Evolutionary conservation across 2,113 vertebrate species (phyloP), one percentile per base, ranked within the genome.

Genomic region (Lampris megalopsis): DNA sequence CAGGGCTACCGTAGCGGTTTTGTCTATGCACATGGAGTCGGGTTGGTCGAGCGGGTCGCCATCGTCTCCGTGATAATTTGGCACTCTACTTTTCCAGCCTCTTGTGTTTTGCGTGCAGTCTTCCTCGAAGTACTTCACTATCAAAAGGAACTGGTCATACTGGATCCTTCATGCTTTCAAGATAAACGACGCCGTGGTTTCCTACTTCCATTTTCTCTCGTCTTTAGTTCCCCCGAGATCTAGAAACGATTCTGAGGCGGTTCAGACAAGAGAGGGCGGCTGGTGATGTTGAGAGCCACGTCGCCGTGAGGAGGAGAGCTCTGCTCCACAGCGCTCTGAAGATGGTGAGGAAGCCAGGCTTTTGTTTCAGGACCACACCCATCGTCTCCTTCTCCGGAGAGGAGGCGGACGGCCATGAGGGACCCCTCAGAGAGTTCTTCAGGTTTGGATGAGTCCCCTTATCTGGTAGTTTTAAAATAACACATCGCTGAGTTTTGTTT

Each of bases 341-440:
- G 64, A 68, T 0, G 11, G 6, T 87, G 68, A 82, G 73, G 73
- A 87, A 42, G 5, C 77, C 79, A 0, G 68, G n/a, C 50, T 94
- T 94, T 78, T 58, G 58, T 58, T 93, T 88, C 89, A 88, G 78
- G 6, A 61, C 64, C 13, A 77, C 49, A 0, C 90, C 91, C 9
- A 0, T 76, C 0, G 5, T 93, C 43, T 70, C 79, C 61, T 93
- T 93, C 85, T 63, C 47, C 0, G 87, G 80, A 43, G 90, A 92
- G 53, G 73, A 89, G 37, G 75, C 77, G 0, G 60, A 71, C 0
- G 36, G 76, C 60, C 70, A 68, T 0, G 68, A 88, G 36, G 82
- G 79, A 35, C 75, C 86, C 2, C 68, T 81, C 59, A 6, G 83
- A 1, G 91, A 93, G 61, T 94, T 93, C 75, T 93, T 94, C 85